These are phyloP conservation scores for Leptoteleia sp. DNA, from an alignment of 1,140 invertebrate species.

Conservation along the genomic window DNA sequence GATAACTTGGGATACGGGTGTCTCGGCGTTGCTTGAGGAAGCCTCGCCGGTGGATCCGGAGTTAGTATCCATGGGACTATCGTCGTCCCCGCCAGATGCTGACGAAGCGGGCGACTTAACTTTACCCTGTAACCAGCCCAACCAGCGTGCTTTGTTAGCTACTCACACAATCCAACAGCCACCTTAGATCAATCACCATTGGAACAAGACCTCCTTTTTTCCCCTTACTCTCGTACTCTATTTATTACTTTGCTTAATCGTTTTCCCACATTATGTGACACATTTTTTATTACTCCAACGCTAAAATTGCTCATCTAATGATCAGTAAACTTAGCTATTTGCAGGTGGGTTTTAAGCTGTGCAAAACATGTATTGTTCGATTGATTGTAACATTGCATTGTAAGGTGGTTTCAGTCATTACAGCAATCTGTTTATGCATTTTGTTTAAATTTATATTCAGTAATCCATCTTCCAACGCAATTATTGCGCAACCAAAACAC, in stretches of 20 bases:
- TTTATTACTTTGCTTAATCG: not conserved
- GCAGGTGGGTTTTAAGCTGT: slow-evolving; percentile 27
- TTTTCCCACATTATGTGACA: slow-evolving; percentile 2
- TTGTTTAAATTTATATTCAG: not conserved
- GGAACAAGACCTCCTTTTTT: slow-evolving; percentile 58
- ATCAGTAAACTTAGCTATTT: slow-evolving; percentile 10
- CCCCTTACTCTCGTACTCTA: slow-evolving; percentile 6
- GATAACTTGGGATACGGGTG: slow-evolving; percentile 77
- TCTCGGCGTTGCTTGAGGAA: slow-evolving; percentile 73
- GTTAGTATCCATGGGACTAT: slow-evolving; percentile 81
- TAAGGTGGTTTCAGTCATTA: not conserved
- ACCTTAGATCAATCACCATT: slow-evolving; percentile 69
- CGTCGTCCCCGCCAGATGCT: slow-evolving; percentile 77
- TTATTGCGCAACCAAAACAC: slow-evolving; percentile 3
- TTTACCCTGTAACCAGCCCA: slow-evolving; percentile 85
- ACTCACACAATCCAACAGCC: slow-evolving; percentile 76
- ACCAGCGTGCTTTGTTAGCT: slow-evolving; percentile 80
- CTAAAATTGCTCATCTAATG: slow-evolving; percentile 24
- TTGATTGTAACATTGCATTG: slow-evolving; percentile 1
- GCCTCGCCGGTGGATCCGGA: slow-evolving; percentile 75
- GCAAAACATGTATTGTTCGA: slow-evolving; percentile 13
- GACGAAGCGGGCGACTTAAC: slow-evolving; percentile 84
- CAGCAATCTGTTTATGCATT: not conserved
- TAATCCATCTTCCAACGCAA: slow-evolving; percentile 5
- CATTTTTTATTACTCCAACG: not conserved